A percentile compares a stretch with the other conserved stretches of the same genome.
phyloP scores from a whole-genome alignment of 2,113 vertebrate species.

The Psephotus haematonotus region DNA sequence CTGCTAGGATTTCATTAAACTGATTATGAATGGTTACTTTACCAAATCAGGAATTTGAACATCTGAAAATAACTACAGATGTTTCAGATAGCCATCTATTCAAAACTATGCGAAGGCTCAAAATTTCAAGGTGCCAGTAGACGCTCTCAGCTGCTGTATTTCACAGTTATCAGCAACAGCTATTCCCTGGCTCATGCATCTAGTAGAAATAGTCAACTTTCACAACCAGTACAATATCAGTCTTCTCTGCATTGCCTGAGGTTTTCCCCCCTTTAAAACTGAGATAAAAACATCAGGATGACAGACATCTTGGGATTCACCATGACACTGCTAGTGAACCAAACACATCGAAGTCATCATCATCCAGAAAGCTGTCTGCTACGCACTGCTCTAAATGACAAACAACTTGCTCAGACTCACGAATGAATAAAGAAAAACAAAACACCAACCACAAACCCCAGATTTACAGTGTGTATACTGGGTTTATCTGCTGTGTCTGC shows the following conservation, averaged over 20 bases:
- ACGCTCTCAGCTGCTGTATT: background rate
- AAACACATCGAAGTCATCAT: background rate
- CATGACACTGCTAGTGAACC: background rate
- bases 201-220: background rate
- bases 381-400: background rate
- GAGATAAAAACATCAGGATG: background rate
- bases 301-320: background rate
- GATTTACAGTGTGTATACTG: background rate
- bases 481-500: background rate
- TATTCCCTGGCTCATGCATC: background rate
- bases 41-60: background rate
- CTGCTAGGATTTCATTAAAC: background rate
- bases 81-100: background rate
- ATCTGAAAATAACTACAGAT: background rate
- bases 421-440: background rate
- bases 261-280: background rate
- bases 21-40: background rate
- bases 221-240: background rate
- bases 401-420: background rate
- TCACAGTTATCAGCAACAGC: background rate
- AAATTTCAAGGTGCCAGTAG: background rate
- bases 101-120: background rate
- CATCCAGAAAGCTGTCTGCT: background rate
- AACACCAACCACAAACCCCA: background rate
- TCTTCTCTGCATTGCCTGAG: background rate